Evolutionary conservation across 2,113 vertebrate genomes (phyloP).

Genomic region (Rissa tridactyla): DNA sequence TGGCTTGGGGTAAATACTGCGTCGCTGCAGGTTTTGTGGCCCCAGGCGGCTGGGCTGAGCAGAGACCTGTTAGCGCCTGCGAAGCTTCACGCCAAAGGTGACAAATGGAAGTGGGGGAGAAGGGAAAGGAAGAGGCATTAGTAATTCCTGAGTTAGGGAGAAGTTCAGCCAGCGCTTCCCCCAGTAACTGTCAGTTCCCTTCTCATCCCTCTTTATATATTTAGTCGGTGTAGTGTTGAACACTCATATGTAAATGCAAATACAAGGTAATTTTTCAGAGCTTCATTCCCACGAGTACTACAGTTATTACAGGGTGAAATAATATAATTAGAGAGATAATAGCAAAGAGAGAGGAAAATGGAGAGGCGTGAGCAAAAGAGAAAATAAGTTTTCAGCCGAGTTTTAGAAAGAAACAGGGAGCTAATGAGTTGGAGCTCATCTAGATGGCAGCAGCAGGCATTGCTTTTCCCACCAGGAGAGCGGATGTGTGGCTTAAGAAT

Average conservation of each 20-base stretch:
- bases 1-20: background rate
- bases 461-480: background rate
- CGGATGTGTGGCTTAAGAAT: background rate
- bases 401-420: background rate
- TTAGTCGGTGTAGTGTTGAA: background rate
- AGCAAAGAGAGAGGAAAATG: background rate
- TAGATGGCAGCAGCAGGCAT: slow-evolving; percentile 35
- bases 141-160: background rate
- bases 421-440: slow-evolving; percentile 23
- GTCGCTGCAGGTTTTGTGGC: background rate
- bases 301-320: background rate
- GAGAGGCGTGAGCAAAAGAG: background rate
- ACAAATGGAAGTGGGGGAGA: background rate
- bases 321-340: background rate
- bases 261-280: background rate
- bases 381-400: background rate
- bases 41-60: background rate
- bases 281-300: background rate
- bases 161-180: background rate
- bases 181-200: background rate
- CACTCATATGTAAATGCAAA: background rate
- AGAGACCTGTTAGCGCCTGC: background rate
- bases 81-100: background rate
- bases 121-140: background rate
- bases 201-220: background rate